Percentiles rank a stretch among this genome's conserved stretches.
Conservation (phyloP, 2,888 invertebrate species). For the Muschampia plurimacula region DNA sequence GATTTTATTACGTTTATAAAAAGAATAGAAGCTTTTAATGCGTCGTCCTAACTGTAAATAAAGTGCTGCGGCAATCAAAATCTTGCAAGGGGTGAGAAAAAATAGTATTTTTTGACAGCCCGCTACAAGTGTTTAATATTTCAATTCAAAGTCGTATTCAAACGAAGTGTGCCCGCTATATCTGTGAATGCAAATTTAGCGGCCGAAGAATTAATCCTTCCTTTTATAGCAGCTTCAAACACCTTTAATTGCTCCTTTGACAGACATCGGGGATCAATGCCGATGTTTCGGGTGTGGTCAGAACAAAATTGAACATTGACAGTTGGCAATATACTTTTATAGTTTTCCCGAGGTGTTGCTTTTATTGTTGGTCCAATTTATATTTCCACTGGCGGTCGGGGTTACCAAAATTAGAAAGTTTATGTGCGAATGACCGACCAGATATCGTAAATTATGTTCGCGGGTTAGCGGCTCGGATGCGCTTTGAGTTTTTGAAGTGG, state of each 20-base stretch:
- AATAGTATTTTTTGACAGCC: neutral
- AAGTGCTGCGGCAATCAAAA: neutral
- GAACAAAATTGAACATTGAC: constrained; percentile 72
- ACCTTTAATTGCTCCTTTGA: constrained; percentile 83
- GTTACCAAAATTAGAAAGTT: constrained; percentile 81
- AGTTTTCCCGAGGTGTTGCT: constrained; percentile 75
- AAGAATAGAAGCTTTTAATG: too few species aligned
- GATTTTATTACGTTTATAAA: too few species aligned
- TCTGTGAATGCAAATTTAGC: constrained; percentile 45
- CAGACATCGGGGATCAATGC: constrained; percentile 76
- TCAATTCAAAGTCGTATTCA: neutral
- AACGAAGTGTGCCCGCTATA: constrained; percentile 3
- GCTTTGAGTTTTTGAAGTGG: constrained; percentile 64
- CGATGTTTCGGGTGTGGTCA: constrained; percentile 77
- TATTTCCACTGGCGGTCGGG: constrained; percentile 67
- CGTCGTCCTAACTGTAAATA: neutral
- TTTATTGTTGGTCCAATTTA: constrained; percentile 72
- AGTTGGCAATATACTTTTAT: constrained; percentile 77
- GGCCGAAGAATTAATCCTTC: constrained; percentile 65
- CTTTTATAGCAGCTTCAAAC: constrained; percentile 76
- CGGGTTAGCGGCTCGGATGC: constrained; percentile 67
- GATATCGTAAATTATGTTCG: constrained; percentile 80
- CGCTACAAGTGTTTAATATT: neutral
- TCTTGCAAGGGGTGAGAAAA: neutral
- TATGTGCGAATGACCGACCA: constrained; percentile 70